These are phyloP conservation scores for Sylvilagus floridanus DNA, from an alignment of 2,797 vertebrate species.

Conservation along the genomic window DNA sequence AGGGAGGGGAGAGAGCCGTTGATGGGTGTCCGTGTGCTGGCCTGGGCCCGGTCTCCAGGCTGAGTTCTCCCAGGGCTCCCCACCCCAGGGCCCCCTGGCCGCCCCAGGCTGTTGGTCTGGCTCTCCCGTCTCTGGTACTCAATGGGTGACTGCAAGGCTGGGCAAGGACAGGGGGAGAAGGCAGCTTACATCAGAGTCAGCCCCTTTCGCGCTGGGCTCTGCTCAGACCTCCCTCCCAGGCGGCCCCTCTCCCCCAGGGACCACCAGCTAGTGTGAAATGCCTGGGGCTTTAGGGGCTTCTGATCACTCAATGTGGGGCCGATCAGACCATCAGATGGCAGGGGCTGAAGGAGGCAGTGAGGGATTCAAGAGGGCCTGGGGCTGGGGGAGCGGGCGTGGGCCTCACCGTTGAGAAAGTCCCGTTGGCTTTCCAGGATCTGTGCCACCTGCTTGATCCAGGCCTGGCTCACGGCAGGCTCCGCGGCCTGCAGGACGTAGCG, in stretches of 20 bases:
- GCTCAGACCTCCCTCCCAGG: not conserved
- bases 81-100: conserved; percentile 82
- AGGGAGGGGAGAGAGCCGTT: conserved; percentile 94
- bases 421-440: conserved; percentile 96
- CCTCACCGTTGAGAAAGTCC: conserved; percentile 95
- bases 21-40: conserved; percentile 81
- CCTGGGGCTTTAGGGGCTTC: not conserved
- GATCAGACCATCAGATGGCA: not conserved
- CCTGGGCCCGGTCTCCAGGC: conserved; percentile 88
- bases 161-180: not conserved
- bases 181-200: not conserved
- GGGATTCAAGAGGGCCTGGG: not conserved
- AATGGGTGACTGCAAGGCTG: conserved; percentile 96
- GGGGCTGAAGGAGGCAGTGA: not conserved
- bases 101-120: conserved; percentile 95
- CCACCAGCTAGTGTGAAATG: not conserved
- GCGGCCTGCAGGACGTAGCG: conserved; percentile 91
- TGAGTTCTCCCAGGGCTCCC: conserved; percentile 87
- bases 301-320: conserved; percentile 43
- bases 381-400: not conserved
- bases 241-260: not conserved
- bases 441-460: conserved; percentile 93
- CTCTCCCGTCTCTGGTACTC: conserved; percentile 96
- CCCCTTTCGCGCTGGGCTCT: not conserved
- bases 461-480: conserved; percentile 89